Evolutionary conservation across 2,888 invertebrate species (phyloP), one percentile per base, ranked within the genome.

Genomic region (Apomyelois bistriatella): DNA sequence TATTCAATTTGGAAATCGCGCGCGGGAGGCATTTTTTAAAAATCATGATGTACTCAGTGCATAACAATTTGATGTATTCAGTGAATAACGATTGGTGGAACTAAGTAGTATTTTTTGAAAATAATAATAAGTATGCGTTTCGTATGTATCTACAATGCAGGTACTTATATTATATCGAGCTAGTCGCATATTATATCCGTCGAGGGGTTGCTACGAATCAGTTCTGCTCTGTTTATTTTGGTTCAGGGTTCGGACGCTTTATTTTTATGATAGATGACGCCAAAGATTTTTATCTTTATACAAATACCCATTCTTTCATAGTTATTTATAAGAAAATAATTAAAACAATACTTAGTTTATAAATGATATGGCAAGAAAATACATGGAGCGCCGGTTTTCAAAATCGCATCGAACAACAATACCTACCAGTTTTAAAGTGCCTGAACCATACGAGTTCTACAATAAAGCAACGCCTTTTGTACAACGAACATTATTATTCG

Each of bases 381-480:
- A 90, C 80, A 90, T 90, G 88, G 91, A 91, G 83, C 87, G 87
- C 62, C 79, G 83, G 59, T 86, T 90, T 59, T 82, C 89, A 3
- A 90, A 88, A 63, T 77, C 90, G 5, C 83, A 86, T 42, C 85
- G 84, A 49, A 89, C 87, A 1, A 90, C 90, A 2, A 90, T 90
- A 69, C 90, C 90, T 28, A 70, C 85, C 42, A 86, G 81, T 62
- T 89, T 90, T 60, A 90, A 89, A 77, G 75, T 88, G 5, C 88
- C 90, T 1, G 91, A 91, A 60, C 80, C 84, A 0, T 79, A 77
- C 62, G 90, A 91, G 64, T 91, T 91, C 58, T 91, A 91, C 60
- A 88, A 86, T 60, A 90, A 91, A 69, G 91, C 90, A 0, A 91
- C 91, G 30, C 90, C 91, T 17, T 91, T 91, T 54, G 91, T 91